Evolutionary conservation across 2,888 invertebrate species (phyloP), one percentile per base, ranked within the genome.

Genomic region (Leptopilina drosophilae): DNA sequence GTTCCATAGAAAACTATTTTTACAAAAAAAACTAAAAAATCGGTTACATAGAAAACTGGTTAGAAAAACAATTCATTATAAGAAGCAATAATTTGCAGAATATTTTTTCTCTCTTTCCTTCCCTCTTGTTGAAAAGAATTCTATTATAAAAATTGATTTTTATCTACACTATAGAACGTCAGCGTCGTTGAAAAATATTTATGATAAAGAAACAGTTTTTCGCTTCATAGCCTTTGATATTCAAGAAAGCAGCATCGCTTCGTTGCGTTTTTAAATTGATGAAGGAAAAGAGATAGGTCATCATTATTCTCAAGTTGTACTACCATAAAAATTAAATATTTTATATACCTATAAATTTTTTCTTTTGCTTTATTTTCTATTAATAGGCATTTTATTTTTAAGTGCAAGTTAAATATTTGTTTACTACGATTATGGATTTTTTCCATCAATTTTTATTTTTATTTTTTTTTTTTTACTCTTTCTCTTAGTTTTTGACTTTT

Each of bases 141-240:
- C 20, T 62, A 9, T 62, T 62, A 62, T 62, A 15, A 15, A 20
- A 62, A 62, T 20, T 62, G 62, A 62, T 62, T 62, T 62, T 62
- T 20, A 62, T 20, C 62, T 62, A 9, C 59, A 15, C 15, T 15
- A 59, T n/a, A 59, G 59, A 62, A 62, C 20, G 62, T 62, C 62
- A 62, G n/a, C 9, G 20, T 62, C 62, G 62, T 62, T 20, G 62
- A 62, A 62, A 59, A 62, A 62, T 62, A 62, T 62, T 62, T 62
- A 62, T 9, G 62, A 62, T 62, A 20, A 62, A 62, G 20, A 62
- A 20, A 62, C 62, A 62, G 20, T 11, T 62, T 62, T 62, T 62
- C 62, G 15, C 59, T 59, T 59, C n/a, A 15, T n/a, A 14, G 59
- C 15, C 62, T 62, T 62, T 62, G 62, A 62, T 62, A 62, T 62